Base-by-base conservation (phyloP, 2,888 invertebrate genomes). In the Tetanocera ferruginea region DNA sequence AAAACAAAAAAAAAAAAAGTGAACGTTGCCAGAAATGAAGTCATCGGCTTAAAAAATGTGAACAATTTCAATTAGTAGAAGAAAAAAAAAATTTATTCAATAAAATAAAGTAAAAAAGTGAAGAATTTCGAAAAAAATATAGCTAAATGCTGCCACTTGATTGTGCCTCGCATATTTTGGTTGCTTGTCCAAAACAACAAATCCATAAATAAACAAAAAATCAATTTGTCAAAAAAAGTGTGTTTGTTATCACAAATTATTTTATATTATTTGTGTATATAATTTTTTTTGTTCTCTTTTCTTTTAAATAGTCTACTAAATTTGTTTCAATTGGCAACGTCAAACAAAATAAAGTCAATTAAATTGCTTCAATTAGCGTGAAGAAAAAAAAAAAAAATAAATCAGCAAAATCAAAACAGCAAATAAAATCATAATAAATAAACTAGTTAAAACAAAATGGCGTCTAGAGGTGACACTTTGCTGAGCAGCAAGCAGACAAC, bases 391-490 rank as follows among this genome's bases (percentile, higher is more conserved):
- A 49, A 9, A 14, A 55, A 55, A 2, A 55, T 1, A 52, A 52
- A n/a, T n/a, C 23, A 23, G 19, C 55, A 55, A n/a, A 55, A 23
- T 55, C 23, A 55, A 55, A 55, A n/a, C n/a, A 19, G 23, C 23
- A 55, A 55, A 19, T 55, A 19, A 55, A 55, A 55, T 19, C 1
- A 19, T 55, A 55, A n/a, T 19, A 64, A 34, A 31, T 37, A 19
- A 66, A 28, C n/a, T 1, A 55, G 17, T 52, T 19, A 64, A 51
- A 49, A 25, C 69, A 69, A 69, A 69, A 69, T 51, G 49, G 69
- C 51, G 28, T n/a, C 25, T 69, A 51, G 67, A 67, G 67, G 67
- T 67, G 67, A 67, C 67, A 37, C 28, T 60, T 43, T 14, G 14
- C 11, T 60, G 23, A 31, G 28, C 28, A 34, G 5, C n/a, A 31